A percentile compares a stretch with the other conserved stretches of the same genome.
phyloP scores from a whole-genome alignment of 2,797 vertebrate species.

The Lutjanus campechanus region DNA sequence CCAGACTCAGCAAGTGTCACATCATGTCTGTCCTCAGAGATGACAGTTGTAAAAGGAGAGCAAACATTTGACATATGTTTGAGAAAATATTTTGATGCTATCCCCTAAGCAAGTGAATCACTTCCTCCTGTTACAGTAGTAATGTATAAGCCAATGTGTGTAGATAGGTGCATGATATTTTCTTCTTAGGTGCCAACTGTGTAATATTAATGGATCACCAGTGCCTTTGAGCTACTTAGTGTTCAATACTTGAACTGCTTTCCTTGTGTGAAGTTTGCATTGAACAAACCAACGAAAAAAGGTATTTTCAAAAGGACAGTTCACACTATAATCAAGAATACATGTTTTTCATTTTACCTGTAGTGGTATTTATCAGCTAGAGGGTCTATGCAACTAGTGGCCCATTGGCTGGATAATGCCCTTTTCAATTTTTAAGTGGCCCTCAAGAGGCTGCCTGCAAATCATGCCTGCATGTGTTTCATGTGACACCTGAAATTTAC shows the following conservation, averaged over 20 bases:
- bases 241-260: conserved; percentile 64
- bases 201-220: conserved; percentile 62
- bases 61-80: conserved; percentile 3
- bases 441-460: too few species aligned
- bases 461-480: too few species aligned
- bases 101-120: conserved; percentile 15
- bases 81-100: conserved; percentile 42
- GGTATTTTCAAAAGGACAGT: conserved; percentile 13
- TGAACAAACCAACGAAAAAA: conserved; percentile 31
- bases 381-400: too few species aligned
- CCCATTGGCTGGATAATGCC: too few species aligned
- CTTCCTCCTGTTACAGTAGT: conserved; percentile 11
- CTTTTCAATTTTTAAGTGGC: too few species aligned
- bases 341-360: too few species aligned
- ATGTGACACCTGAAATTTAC: too few species aligned
- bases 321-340: too few species aligned
- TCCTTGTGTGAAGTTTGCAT: conserved; percentile 28
- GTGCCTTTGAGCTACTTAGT: conserved; percentile 76
- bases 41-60: conserved; percentile 9
- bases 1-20: conserved; percentile 3
- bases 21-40: conserved; percentile 2
- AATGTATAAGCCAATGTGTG: conserved; percentile 22
- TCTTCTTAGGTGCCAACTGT: conserved; percentile 44
- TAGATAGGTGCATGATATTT: conserved; percentile 58
- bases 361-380: too few species aligned